Conservation (phyloP, 2,888 invertebrate genomes). For the Trichogramma dendrolimi region DNA sequence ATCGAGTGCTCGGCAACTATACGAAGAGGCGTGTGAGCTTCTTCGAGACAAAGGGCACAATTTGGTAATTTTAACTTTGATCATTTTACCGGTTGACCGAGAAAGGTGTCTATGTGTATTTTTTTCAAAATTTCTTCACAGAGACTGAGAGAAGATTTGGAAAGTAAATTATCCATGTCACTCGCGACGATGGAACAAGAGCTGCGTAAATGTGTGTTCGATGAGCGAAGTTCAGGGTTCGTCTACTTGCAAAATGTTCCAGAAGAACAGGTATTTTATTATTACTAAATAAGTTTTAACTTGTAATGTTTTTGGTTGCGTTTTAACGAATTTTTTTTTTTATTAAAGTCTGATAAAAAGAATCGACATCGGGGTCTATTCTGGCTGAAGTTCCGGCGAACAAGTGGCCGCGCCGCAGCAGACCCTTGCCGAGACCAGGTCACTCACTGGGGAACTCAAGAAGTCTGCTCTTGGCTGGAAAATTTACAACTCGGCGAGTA, state of each 20-base stretch:
- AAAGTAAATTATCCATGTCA: constrained; percentile 64
- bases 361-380: constrained; percentile 60
- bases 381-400: constrained; percentile 64
- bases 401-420: constrained; percentile 47
- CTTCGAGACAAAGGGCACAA: constrained; percentile 66
- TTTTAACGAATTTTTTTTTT: constrained; percentile 10
- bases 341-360: constrained; percentile 46
- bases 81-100: constrained; percentile 4
- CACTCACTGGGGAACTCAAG: constrained; percentile 75
- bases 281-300: background rate
- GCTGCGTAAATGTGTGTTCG: constrained; percentile 65
- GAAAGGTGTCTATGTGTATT: constrained; percentile 5
- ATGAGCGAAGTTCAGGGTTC: constrained; percentile 56
- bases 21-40: constrained; percentile 69
- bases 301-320: constrained; percentile 17
- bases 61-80: constrained; percentile 50
- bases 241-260: constrained; percentile 58
- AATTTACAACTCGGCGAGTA: constrained; percentile 86
- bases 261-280: constrained; percentile 53
- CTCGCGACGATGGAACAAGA: constrained; percentile 70
- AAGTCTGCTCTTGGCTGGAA: constrained; percentile 88
- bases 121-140: constrained; percentile 31
- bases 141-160: constrained; percentile 65
- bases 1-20: constrained; percentile 61
- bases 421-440: constrained; percentile 46